Base-by-base conservation (phyloP, 2,797 vertebrate genomes). In the Alosa sapidissima region DNA sequence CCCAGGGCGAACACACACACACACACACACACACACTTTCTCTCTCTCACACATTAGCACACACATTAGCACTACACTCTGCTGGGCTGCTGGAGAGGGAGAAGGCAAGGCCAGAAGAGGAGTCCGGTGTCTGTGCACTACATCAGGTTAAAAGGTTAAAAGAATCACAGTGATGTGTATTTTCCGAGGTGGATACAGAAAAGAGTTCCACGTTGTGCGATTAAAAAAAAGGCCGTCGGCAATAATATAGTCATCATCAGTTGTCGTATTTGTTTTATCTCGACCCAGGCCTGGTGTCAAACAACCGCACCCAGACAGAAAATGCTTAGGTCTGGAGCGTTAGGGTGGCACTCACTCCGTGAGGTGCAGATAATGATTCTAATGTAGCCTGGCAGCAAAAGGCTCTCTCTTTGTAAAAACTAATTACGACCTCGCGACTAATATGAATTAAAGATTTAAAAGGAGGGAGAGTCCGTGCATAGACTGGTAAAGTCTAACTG, bases 1-100 rank as follows among this genome's bases (percentile, higher is more conserved):
- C 49, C 49, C 49, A 10, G 49, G 49, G 9, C 49, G 41, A 6
- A n/a, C n/a, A 62, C 21, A n/a, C n/a, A 24, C n/a, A 62, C 58
- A 62, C n/a, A 24, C 60, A 81, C 88, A 68, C 28, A 36, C 65
- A 68, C 65, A 68, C 49, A 84, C n/a, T n/a, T n/a, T n/a, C n/a
- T n/a, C n/a, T n/a, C n/a, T n/a, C n/a, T n/a, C n/a, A 49, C 81
- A 58, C 82, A 49, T n/a, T n/a, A n/a, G n/a, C 54, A 55, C 54
- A n/a, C 82, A 83, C 21, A 24, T 16, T 88, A 14, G 45, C 1
- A 45, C 6, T 81, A 14, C 81, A 21, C 54, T 86, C 49, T 82
- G 54, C 54, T 9, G 2, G 49, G 4, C 85, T 88, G 81, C 87
- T 49, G 82, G 60, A 62, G 60, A 62, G 2, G 3, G 60, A 28